Evolutionary conservation across 2,797 vertebrate genomes (phyloP).

Genomic region (Aratinga solstitialis): DNA sequence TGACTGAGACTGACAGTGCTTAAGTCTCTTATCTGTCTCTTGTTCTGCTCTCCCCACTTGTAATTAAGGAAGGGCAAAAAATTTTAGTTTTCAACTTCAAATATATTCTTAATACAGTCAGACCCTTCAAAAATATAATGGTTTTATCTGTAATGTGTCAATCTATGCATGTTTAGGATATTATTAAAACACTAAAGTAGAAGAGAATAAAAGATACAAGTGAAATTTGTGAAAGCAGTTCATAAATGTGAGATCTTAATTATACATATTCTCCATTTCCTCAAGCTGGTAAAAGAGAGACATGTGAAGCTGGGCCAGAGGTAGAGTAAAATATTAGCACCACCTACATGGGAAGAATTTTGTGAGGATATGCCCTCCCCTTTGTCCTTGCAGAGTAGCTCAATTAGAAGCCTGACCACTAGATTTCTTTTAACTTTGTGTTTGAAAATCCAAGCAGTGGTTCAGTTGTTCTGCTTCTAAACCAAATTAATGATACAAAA

Average conservation of each 20-base stretch:
- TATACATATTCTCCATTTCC: not conserved
- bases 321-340: not conserved
- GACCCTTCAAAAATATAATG: not conserved
- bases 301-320: accelerated
- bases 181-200: not conserved
- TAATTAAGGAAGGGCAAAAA: not conserved
- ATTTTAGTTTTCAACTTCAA: not conserved
- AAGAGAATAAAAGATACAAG: not conserved
- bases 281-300: not conserved
- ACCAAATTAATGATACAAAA: not conserved
- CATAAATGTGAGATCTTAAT: not conserved
- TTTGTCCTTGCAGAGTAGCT: not conserved
- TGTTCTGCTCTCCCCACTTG: not conserved
- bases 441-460: not conserved
- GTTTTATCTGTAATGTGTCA: not conserved
- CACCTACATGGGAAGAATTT: not conserved
- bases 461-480: not conserved
- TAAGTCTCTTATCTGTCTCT: not conserved
- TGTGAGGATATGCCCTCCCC: not conserved
- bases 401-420: not conserved
- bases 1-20: not conserved
- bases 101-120: not conserved
- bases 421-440: not conserved
- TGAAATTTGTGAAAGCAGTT: not conserved
- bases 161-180: not conserved